Percentiles rank a stretch among this genome's conserved stretches.
Conservation (phyloP, 2,113 vertebrate genomes). For the Pituophis catenifer region DNA sequence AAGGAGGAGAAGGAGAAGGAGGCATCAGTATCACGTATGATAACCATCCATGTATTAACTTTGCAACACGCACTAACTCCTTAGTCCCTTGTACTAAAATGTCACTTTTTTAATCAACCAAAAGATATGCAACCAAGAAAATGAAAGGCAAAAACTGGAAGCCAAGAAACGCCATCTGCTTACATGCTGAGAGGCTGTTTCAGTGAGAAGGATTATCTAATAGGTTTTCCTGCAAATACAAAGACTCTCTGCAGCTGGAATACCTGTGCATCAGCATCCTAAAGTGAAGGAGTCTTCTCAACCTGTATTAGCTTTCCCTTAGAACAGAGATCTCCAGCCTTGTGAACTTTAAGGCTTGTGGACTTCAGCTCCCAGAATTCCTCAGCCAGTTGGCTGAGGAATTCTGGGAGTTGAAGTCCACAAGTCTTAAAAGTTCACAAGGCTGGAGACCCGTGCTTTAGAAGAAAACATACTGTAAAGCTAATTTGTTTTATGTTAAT, state of each 20-base stretch:
- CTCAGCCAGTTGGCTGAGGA: neutral
- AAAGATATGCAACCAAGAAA: neutral
- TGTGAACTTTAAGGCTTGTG: neutral
- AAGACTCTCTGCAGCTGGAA: neutral
- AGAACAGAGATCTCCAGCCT: neutral
- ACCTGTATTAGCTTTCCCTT: neutral
- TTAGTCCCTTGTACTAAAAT: neutral
- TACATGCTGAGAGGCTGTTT: neutral
- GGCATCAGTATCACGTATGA: neutral
- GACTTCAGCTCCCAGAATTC: too few species aligned
- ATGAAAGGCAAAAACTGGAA: neutral
- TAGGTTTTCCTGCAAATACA: neutral
- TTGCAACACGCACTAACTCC: neutral
- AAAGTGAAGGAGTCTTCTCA: neutral
- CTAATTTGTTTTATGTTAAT: neutral
- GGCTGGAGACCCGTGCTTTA: neutral
- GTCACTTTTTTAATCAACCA: neutral
- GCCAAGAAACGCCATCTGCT: neutral
- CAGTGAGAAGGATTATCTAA: neutral
- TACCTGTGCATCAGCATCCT: neutral
- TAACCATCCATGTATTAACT: neutral
- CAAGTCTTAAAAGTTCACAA: neutral
- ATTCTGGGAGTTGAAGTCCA: neutral
- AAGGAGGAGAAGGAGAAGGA: too few species aligned
- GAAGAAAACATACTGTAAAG: neutral